Base-by-base conservation (phyloP, 2,797 vertebrate species). In the Ambastaia sidthimunki region DNA sequence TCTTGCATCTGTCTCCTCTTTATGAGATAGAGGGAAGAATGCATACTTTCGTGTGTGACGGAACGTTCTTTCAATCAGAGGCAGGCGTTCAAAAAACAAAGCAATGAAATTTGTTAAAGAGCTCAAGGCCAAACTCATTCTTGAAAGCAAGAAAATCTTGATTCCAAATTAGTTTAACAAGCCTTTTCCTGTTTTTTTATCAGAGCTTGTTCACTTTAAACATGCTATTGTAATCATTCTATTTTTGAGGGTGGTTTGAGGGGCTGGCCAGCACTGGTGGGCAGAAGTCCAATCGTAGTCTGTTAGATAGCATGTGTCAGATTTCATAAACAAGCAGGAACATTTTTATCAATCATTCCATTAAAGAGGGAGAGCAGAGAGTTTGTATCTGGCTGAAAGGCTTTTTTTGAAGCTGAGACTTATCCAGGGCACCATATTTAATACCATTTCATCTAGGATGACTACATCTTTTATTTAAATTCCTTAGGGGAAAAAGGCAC, bases 311-410 rank as follows among this genome's bases (percentile, higher is more conserved):
- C 86, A 90, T 81, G 77, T 87, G 90, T 93, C 91, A 89, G 85
- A 86, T 89, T 92, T 88, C 89, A 90, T 92, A 93, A 94, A 93
- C 91, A 92, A 89, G 84, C 85, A 76, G 62, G 84, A 91, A 90
- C 86, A 84, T 86, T 91, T 92, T 90, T 90, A 91, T 93, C 90
- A 88, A 92, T 93, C 90, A 92, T 74, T 83, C 83, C 69, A 88
- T 86, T 85, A 88, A 89, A 87, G 84, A 82, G 76, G 79, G 83
- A 86, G 84, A 83, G 84, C 82, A 76, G 83, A 48, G 60, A 70
- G 47, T 76, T 84, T 65, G 72, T 89, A 67, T 92, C 87, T 84
- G 65, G 82, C 85, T 90, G 82, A 86, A 87, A 87, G 82, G 84
- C 83, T 89, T 87, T 87, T 72, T 87, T 88, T 86, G 86, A 90